These are phyloP conservation scores for Orgyia antiqua DNA, from an alignment of 2,888 invertebrate species.

Conservation along the genomic window DNA sequence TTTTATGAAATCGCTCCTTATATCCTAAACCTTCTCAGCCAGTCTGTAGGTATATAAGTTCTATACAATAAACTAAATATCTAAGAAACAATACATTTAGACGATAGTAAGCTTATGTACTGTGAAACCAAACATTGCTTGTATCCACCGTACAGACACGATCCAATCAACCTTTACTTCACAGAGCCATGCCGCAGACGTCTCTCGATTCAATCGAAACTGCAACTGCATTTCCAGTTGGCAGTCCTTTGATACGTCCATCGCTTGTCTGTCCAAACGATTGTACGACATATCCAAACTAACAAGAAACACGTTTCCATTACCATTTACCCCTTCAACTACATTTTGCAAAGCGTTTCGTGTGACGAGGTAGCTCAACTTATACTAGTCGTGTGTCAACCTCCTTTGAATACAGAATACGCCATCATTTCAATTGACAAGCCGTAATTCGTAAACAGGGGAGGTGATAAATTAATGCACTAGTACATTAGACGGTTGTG, in stretches of 20 bases:
- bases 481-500: slow-evolving; percentile 71
- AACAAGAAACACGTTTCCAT: slow-evolving; percentile 38
- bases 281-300: slow-evolving; percentile 52
- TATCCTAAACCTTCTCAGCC: too few relatives aligned
- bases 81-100: too few relatives aligned
- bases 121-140: slow-evolving; percentile 50
- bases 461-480: slow-evolving; percentile 74
- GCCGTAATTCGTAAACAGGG: slow-evolving; percentile 67
- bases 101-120: slow-evolving; percentile 2
- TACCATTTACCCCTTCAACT: slow-evolving; percentile 18
- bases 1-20: too few relatives aligned
- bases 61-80: too few relatives aligned
- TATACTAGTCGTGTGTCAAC: slow-evolving; percentile 35
- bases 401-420: slow-evolving; percentile 59
- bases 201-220: slow-evolving; percentile 71
- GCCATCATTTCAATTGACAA: slow-evolving; percentile 73
- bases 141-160: slow-evolving; percentile 58
- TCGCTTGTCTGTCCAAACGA: slow-evolving; percentile 74
- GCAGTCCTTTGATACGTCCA: slow-evolving; percentile 74
- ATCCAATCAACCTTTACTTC: slow-evolving; percentile 70
- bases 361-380: slow-evolving; percentile 35
- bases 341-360: slow-evolving; percentile 24
- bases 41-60: too few relatives aligned
- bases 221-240: slow-evolving; percentile 72
- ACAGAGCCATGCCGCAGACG: slow-evolving; percentile 66